Conservation (phyloP, 2,797 vertebrate species). For the Masticophis lateralis region DNA sequence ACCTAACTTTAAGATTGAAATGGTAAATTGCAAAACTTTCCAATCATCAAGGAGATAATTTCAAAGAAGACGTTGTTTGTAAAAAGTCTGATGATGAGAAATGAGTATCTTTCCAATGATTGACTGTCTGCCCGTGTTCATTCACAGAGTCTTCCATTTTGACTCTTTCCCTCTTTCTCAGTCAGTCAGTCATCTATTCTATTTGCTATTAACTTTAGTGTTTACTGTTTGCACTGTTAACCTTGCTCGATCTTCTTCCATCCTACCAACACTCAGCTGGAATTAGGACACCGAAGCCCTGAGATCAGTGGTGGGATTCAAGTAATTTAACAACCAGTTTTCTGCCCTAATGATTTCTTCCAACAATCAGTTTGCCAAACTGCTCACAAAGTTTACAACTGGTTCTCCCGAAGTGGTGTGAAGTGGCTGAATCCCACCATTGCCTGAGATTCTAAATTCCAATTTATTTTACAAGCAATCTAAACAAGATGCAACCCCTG, state of each 20-base stretch:
- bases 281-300: slow-evolving; percentile 2
- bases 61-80: slow-evolving; percentile 47
- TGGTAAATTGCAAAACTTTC: slow-evolving; percentile 45
- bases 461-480: slow-evolving; percentile 55
- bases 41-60: slow-evolving; percentile 21
- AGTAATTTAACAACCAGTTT: too few species aligned
- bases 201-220: slow-evolving; percentile 32
- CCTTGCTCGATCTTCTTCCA: background rate
- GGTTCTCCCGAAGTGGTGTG: too few species aligned
- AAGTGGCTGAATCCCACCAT: too few species aligned
- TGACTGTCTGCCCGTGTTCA: slow-evolving; percentile 31
- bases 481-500: slow-evolving; percentile 41
- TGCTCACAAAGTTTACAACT: too few species aligned
- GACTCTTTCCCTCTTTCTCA: slow-evolving; percentile 36
- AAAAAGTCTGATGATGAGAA: background rate
- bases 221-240: slow-evolving; percentile 1
- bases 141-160: slow-evolving; percentile 22
- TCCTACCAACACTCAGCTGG: slow-evolving; percentile 6
- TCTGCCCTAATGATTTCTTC: too few species aligned
- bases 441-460: slow-evolving; percentile 2
- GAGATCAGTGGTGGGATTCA: background rate
- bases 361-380: too few species aligned
- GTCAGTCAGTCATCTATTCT: slow-evolving; percentile 13
- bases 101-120: slow-evolving; percentile 44
- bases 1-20: background rate